A percentile compares a stretch with the other conserved stretches of the same genome.
Evolutionary conservation across 2,113 vertebrate genomes (phyloP).

Genomic region (Formicarius rufipectus): DNA sequence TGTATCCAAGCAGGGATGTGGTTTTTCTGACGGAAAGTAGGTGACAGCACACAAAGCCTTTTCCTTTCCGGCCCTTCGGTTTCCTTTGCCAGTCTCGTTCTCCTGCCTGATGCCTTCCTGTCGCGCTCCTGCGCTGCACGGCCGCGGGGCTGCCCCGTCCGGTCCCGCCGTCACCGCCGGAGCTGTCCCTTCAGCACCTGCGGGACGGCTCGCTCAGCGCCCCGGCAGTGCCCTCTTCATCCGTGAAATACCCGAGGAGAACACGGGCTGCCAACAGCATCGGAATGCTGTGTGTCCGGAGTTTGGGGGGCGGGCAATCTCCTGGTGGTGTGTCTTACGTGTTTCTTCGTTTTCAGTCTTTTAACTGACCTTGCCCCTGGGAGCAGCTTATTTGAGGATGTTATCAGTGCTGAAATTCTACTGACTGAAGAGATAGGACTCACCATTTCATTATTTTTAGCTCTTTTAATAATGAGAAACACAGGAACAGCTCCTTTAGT

Average conservation of each 20-base stretch:
- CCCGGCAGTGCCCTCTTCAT: neutral
- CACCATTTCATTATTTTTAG: neutral
- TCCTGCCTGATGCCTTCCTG: neutral
- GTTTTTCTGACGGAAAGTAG: neutral
- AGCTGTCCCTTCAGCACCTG: slow-evolving; percentile 59
- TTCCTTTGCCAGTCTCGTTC: neutral
- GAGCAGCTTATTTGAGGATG: neutral
- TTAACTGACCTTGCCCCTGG: neutral
- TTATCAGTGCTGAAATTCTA: neutral
- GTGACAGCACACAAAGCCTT: neutral
- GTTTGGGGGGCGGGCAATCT: neutral
- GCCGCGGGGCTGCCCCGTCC: neutral
- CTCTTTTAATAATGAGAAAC: neutral
- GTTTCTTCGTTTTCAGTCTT: neutral
- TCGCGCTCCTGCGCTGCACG: neutral
- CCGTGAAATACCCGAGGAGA: neutral
- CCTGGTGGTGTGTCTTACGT: rapidly evolving
- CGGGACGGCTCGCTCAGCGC: neutral
- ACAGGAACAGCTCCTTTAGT: neutral
- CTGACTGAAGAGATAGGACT: neutral
- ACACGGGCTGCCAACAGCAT: rapidly evolving
- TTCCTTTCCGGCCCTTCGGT: neutral
- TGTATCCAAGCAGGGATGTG: neutral
- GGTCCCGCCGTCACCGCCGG: neutral
- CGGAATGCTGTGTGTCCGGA: rapidly evolving